A percentile compares a stretch with the other conserved stretches of the same genome.
These are phyloP conservation scores for Muricea muricata DNA, from an alignment of 92 coral and sea anemone species.

Conservation along the genomic window DNA sequence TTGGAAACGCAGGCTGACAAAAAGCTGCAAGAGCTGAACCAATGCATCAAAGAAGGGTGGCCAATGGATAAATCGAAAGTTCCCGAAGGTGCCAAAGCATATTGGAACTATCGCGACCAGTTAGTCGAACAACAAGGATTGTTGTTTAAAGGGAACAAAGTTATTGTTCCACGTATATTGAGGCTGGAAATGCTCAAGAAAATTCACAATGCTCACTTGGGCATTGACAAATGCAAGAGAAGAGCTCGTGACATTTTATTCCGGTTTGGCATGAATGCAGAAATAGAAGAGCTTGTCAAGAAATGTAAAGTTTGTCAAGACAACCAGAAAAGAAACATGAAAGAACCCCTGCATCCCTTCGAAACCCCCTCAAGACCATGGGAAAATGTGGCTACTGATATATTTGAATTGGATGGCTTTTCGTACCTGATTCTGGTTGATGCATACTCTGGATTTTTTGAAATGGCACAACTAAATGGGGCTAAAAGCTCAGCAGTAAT, in stretches of 20 bases:
- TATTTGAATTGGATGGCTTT: constrained; percentile 22
- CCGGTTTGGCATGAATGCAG: constrained; percentile 35
- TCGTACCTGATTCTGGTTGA: constrained; percentile 37
- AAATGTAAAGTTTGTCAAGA: not conserved
- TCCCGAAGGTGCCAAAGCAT: not conserved
- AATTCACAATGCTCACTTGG: constrained; percentile 23
- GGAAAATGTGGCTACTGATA: constrained; percentile 11
- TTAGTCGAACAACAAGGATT: constrained; percentile 20
- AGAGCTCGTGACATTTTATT: constrained; percentile 24
- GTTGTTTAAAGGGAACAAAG: constrained; percentile 17
- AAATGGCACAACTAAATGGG: not conserved
- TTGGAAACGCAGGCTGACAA: not conserved
- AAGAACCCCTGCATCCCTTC: not conserved
- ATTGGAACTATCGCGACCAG: constrained; percentile 31
- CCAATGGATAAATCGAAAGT: not conserved
- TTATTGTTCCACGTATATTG: constrained; percentile 1
- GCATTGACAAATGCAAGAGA: constrained; percentile 31
- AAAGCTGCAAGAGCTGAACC: not conserved
- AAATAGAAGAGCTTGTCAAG: constrained; percentile 20
- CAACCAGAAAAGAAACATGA: not conserved
- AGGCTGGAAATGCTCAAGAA: not conserved
- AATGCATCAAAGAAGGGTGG: not conserved
- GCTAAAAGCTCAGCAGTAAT: not conserved
- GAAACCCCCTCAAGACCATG: not conserved
- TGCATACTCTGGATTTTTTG: constrained; percentile 27